phyloP scores from a whole-genome alignment of 2,113 vertebrate genomes.

The Phaethornis superciliosus region DNA sequence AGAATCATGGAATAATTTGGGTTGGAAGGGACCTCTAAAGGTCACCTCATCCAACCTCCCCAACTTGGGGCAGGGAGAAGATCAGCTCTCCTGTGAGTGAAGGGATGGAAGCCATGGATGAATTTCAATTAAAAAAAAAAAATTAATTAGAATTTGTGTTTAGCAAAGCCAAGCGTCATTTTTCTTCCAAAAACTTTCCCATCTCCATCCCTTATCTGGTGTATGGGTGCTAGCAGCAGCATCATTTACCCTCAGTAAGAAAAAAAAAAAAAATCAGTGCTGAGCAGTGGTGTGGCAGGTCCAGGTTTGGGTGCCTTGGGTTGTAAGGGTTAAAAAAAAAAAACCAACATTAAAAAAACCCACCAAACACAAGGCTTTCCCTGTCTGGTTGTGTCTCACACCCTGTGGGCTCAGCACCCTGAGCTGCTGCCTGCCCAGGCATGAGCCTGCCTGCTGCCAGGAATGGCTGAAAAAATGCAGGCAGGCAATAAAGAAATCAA shows the following conservation, averaged over 20 bases:
- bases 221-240: neutral
- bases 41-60: too few species aligned
- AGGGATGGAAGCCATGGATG: neutral
- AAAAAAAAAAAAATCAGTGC: neutral
- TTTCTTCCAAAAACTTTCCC: neutral
- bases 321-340: too few species aligned
- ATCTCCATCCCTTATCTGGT: accelerated
- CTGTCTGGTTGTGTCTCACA: neutral
- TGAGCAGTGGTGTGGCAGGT: accelerated
- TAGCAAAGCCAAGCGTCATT: neutral
- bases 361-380: neutral
- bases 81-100: accelerated
- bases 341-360: too few species aligned
- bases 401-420: neutral
- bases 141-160: accelerated
- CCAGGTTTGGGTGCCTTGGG: neutral
- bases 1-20: too few species aligned
- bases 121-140: neutral
- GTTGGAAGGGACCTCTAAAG: too few species aligned
- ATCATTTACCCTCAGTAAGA: neutral
- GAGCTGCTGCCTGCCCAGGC: conserved; percentile 14
- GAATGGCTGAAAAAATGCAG: neutral
- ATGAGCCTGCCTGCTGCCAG: neutral
- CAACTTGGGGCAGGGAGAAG: too few species aligned
- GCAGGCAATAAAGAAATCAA: neutral